A percentile compares a stretch with the other conserved stretches of the same genome.
These are phyloP conservation scores for Sinhomidia bicolor DNA, from an alignment of 2,888 invertebrate genomes.

Conservation along the genomic window DNA sequence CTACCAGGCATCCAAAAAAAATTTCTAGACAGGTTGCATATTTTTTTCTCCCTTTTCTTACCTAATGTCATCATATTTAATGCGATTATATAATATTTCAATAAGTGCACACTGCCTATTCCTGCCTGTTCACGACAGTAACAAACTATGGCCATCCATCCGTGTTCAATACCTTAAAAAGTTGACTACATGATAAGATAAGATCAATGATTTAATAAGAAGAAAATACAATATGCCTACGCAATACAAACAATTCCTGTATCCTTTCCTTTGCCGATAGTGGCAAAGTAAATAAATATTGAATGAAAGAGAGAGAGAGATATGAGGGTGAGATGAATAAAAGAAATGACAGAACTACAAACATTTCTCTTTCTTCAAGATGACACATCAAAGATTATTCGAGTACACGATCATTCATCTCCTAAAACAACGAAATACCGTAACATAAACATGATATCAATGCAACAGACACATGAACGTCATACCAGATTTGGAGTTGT, in stretches of 20 bases:
- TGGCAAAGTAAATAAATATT: conserved; percentile 70
- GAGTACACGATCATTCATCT: conserved; percentile 72
- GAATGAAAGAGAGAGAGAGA: conserved; percentile 46
- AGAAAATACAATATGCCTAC: conserved; percentile 3
- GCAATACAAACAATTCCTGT: conserved; percentile 47
- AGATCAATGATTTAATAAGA: conserved; percentile 34
- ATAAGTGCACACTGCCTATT: too few species aligned
- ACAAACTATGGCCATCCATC: too few species aligned
- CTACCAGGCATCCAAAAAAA: too few species aligned
- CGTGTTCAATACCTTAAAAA: conserved; percentile 2
- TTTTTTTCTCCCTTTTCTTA: too few species aligned
- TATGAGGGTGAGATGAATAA: conserved; percentile 34
- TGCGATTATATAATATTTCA: too few species aligned
- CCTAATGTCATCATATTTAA: too few species aligned
- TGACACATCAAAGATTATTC: conserved; percentile 71
- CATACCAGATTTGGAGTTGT: conserved; percentile 42
- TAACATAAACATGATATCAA: conserved; percentile 67
- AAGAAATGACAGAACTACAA: conserved; percentile 45
- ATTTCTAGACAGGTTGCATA: too few species aligned
- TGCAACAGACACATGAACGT: conserved; percentile 16
- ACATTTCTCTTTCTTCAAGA: conserved; percentile 57
- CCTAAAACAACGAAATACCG: conserved; percentile 69
- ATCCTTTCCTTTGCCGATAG: conserved; percentile 50
- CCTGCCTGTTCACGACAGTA: too few species aligned
- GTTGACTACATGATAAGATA: too few species aligned